phyloP scores from a whole-genome alignment of 2,113 vertebrate genomes.

The Bufo bufo region DNA sequence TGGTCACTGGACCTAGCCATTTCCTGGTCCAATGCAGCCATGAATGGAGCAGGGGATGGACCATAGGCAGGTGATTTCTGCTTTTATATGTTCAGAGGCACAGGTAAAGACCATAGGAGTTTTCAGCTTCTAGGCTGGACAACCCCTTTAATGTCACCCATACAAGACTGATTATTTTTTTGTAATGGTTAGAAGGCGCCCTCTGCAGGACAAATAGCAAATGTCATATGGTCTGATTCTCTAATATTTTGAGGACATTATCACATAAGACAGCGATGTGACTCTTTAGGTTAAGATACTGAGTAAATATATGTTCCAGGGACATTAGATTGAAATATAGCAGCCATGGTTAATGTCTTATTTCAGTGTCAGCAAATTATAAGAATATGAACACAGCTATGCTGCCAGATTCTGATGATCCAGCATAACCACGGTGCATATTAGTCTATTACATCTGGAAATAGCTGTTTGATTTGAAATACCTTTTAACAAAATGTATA shows the following conservation, averaged over 20 bases:
- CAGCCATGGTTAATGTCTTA: background rate
- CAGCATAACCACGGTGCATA: background rate
- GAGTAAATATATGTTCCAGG: background rate
- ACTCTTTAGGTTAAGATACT: background rate
- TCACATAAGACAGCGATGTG: background rate
- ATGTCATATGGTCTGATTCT: background rate
- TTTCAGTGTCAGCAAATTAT: background rate
- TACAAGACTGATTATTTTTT: no score
- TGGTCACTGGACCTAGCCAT: no score
- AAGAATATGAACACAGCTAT: conserved; percentile 4
- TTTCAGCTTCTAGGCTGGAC: no score
- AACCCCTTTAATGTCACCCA: no score
- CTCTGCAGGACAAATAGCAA: background rate
- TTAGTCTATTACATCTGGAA: conserved; percentile 13
- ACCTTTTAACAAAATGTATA: conserved; percentile 15
- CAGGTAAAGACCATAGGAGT: no score
- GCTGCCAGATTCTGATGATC: background rate
- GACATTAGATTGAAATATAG: background rate
- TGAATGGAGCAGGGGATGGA: no score
- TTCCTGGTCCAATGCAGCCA: no score
- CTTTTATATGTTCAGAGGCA: no score
- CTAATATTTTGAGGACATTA: background rate
- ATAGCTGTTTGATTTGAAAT: background rate
- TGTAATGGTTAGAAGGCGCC: background rate
- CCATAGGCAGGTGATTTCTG: no score